Base-by-base conservation (phyloP, 2,113 vertebrate genomes). In the Syrrhaptes paradoxus region DNA sequence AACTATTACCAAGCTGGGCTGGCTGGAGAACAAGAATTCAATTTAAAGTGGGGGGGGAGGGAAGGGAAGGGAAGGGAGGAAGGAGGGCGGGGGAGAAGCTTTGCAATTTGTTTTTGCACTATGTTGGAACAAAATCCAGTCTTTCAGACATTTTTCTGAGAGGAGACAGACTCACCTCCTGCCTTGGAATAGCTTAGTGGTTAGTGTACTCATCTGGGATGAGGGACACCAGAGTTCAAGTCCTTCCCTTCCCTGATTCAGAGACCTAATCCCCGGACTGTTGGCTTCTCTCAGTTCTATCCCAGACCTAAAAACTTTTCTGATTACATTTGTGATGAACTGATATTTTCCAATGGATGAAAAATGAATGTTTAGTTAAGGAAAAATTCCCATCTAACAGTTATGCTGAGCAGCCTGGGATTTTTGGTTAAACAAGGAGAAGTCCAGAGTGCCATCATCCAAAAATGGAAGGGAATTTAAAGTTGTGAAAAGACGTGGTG, bases 161-260 rank as follows among this genome's bases (percentile, higher is more conserved):
- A 94, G 18, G 29, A 95, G 81, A 89, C 84, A 91, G 77, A 85
- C 68, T 87, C 79, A 94, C 73, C 90, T 96, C 83, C 92, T 66
- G 61, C 49, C 45, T 80, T 68, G 70, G 57, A 89, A 89, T n/a
- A 81, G 92, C n/a, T 93, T 78, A 86, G 82, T 90, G 79, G 82
- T 92, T 92, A 90, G 66, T 78, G 57, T 52, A 68, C 68, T 94
- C 82, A 78, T 92, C 65, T 20, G 45, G 65, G 91, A 77, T 88
- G 86, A 68, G 83, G 75, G 57, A 94, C 82, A 87, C 76, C 67
- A 84, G 77, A 93, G 88, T 76, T 96, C 85, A 95, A 87, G 65
- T 81, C 83, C 67, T 95, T 89, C 61, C 65, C 48, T 89, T 80
- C 54, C 92, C 83, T 95, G 79, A 96, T 90, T 96, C 86, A 95